These are phyloP conservation scores for Sminthurides aquaticus DNA, from an alignment of 2,888 invertebrate genomes.

Conservation along the genomic window DNA sequence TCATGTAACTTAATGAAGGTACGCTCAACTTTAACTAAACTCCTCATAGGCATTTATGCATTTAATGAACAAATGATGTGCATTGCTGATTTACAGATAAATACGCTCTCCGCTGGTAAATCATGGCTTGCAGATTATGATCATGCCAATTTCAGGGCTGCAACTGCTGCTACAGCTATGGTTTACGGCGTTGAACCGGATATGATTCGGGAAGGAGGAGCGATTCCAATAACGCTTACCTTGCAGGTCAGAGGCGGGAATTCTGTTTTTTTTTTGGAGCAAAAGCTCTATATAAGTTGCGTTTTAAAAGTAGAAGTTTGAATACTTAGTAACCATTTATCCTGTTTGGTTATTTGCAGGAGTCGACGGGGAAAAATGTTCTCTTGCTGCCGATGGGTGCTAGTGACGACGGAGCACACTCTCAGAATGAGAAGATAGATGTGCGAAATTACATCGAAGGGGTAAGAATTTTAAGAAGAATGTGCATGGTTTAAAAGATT, in stretches of 20 bases:
- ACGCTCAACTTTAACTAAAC: slow-evolving; percentile 18
- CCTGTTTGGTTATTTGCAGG: slow-evolving; percentile 48
- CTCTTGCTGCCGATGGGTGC: slow-evolving; percentile 89
- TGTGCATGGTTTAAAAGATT: slow-evolving; percentile 3
- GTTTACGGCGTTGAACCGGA: slow-evolving; percentile 89
- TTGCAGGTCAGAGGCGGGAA: slow-evolving; percentile 54
- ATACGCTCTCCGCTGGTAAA: slow-evolving; percentile 65
- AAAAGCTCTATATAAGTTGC: too few species aligned
- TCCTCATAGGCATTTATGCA: neutral
- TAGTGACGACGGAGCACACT: slow-evolving; percentile 95
- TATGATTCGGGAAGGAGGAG: slow-evolving; percentile 92
- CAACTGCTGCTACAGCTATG: slow-evolving; percentile 66
- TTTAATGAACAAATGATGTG: neutral
- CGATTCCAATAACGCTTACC: slow-evolving; percentile 92
- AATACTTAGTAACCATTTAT: neutral
- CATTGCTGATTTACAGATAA: slow-evolving; percentile 42
- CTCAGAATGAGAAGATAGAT: slow-evolving; percentile 95
- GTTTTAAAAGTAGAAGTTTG: too few species aligned
- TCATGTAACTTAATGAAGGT: slow-evolving; percentile 81
- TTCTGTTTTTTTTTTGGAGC: slow-evolving; percentile 2
- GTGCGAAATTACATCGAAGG: slow-evolving; percentile 87
- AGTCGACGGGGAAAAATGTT: slow-evolving; percentile 86
- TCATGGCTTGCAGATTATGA: slow-evolving; percentile 90
- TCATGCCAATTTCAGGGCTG: slow-evolving; percentile 88
- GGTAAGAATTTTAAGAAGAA: slow-evolving; percentile 53